Base-by-base conservation (phyloP, 2,888 invertebrate species). In the Alviniconcha strummeri region DNA sequence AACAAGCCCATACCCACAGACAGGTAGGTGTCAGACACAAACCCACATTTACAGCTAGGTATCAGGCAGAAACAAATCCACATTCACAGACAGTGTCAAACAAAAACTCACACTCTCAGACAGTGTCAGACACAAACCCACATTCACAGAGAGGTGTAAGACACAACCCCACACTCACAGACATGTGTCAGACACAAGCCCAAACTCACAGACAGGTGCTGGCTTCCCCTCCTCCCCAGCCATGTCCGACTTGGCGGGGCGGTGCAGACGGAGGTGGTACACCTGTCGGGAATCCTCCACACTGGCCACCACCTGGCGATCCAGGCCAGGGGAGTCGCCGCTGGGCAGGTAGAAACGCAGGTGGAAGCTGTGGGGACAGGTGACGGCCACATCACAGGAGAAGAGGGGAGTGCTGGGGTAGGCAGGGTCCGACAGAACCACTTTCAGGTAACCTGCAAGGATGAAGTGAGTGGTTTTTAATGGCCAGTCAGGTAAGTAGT, bases 341-440 rank as follows among this genome's bases (percentile, higher is more conserved):
- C 90, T 91, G 9, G 92, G 92, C 60, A 92, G 83, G 57, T 87
- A 86, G 84, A 92, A 91, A 80, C 83, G 86, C 54, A 93, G 69
- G 78, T 85, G 84, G 86, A 93, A 93, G 55, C 81, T 83, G 60
- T 83, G 85, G 5, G 92, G 92, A 86, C 93, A 92, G 80, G 89
- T 88, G 64, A 92, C 88, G 8, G 89, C 91, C 4, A 91, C 86
- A 81, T 92, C 91, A 84, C 90, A 91, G 78, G 91, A 86, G 84
- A 90, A 93, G 79, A 93, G 80, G 5, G 90, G 87, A 57, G 86
- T 80, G 7, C 85, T 82, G 0, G 89, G 88, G 84, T 92, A 92
- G 57, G 83, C 85, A 0, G 92, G 90, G 84, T 92, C 92, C 13
- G 89, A 88, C 13, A 93, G 87, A 67, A 89, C 89, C 54, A 93